These are phyloP conservation scores for Cheilosia soror DNA, from an alignment of 2,888 invertebrate genomes.

Conservation along the genomic window DNA sequence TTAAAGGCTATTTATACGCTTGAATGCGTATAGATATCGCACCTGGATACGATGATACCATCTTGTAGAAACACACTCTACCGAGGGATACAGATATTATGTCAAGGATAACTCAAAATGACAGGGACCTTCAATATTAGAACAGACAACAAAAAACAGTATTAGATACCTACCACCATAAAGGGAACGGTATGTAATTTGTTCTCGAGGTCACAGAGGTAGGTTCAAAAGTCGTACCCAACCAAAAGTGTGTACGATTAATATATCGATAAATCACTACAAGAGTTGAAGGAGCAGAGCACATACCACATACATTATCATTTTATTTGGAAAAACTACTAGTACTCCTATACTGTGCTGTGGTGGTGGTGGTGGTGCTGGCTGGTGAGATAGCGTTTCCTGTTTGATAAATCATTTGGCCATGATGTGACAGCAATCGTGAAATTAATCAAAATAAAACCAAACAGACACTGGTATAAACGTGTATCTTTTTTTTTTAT, in stretches of 20 bases:
- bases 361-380: not conserved
- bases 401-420: constrained; percentile 57
- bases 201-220: constrained; percentile 38
- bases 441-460: constrained; percentile 58
- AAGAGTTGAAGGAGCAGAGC: too few species aligned
- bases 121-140: constrained; percentile 7
- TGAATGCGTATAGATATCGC: constrained; percentile 25
- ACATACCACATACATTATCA: not conserved
- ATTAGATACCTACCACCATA: not conserved
- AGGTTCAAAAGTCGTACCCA: not conserved
- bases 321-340: constrained; percentile 5
- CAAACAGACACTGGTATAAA: constrained; percentile 24
- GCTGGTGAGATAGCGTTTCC: constrained; percentile 51
- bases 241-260: constrained; percentile 26
- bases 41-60: constrained; percentile 46
- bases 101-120: constrained; percentile 35
- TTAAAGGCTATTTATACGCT: constrained; percentile 57
- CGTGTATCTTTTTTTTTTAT: not conserved
- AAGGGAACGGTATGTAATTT: constrained; percentile 1
- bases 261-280: constrained; percentile 46
- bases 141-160: not conserved
- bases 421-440: constrained; percentile 45
- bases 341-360: not conserved
- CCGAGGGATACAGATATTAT: not conserved
- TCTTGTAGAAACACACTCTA: constrained; percentile 1